These are phyloP conservation scores for Amyelois transitella DNA, from an alignment of 1,140 invertebrate genomes.

Conservation along the genomic window DNA sequence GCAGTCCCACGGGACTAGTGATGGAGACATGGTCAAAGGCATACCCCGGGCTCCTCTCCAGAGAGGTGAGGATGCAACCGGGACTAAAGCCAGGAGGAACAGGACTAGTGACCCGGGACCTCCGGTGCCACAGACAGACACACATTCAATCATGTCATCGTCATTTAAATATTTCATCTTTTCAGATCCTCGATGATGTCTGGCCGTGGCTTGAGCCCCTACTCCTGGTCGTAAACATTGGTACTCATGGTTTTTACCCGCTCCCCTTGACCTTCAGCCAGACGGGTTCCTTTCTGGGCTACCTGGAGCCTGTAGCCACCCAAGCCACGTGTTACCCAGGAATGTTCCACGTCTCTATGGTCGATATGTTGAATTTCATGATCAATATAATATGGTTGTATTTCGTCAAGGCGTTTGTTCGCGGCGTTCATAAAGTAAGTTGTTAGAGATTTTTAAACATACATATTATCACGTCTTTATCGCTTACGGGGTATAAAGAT, in stretches of 20 bases:
- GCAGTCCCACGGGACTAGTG: no score
- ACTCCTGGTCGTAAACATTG: slow-evolving; percentile 37
- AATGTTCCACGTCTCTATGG: slow-evolving; percentile 40
- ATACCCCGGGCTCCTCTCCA: no score
- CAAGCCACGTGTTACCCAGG: slow-evolving; percentile 39
- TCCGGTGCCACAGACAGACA: no score
- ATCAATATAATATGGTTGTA: slow-evolving; percentile 51
- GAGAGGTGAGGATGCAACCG: no score
- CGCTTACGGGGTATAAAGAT: no score
- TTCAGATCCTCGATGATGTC: slow-evolving; percentile 31
- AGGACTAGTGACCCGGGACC: no score
- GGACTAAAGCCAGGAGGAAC: no score
- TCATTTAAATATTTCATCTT: no score
- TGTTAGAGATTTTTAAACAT: no score
- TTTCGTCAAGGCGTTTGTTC: slow-evolving; percentile 38
- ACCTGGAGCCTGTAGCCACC: slow-evolving; percentile 13
- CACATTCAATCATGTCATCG: no score
- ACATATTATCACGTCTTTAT: no score
- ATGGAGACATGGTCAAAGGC: no score
- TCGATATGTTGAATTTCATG: slow-evolving; percentile 41
- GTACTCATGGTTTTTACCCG: slow-evolving; percentile 53
- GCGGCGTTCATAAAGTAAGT: slow-evolving; percentile 40
- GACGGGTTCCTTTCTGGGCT: slow-evolving; percentile 25
- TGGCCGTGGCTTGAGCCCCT: slow-evolving; percentile 38
- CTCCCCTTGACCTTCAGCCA: slow-evolving; percentile 36